These are phyloP conservation scores for Heterotis niloticus DNA, from an alignment of 2,113 vertebrate genomes.

Conservation along the genomic window DNA sequence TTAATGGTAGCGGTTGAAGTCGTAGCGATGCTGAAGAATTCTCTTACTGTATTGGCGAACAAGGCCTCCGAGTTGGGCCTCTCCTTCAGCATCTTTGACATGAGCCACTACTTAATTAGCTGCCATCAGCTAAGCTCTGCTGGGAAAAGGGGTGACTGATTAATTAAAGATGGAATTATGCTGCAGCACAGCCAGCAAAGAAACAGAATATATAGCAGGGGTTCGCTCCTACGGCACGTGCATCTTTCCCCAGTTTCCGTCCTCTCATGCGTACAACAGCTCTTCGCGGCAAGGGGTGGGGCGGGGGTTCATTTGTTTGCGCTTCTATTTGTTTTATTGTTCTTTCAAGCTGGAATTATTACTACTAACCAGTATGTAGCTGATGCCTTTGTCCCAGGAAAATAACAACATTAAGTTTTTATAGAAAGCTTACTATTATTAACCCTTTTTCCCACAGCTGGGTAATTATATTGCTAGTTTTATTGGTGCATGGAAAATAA, in stretches of 20 bases:
- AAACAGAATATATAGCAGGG: conserved; percentile 52
- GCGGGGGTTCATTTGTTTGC: neutral
- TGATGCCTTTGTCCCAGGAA: too few relatives aligned
- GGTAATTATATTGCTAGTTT: too few relatives aligned
- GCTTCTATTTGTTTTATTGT: conserved; percentile 2
- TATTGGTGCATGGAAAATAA: too few relatives aligned
- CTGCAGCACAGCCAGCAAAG: conserved; percentile 46
- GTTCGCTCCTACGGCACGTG: conserved; percentile 39
- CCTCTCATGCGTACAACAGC: neutral
- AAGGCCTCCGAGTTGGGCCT: conserved; percentile 44
- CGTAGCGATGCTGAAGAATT: conserved; percentile 30
- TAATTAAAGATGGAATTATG: conserved; percentile 62
- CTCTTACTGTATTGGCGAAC: conserved; percentile 35
- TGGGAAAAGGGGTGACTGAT: conserved; percentile 58
- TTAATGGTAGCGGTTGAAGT: conserved; percentile 14
- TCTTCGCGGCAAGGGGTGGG: neutral
- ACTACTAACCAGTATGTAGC: too few relatives aligned
- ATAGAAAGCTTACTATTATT: too few relatives aligned
- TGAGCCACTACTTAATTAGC: conserved; percentile 66
- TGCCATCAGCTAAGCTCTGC: conserved; percentile 53
- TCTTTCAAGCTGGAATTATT: neutral
- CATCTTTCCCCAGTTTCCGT: conserved; percentile 31
- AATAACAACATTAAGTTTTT: too few relatives aligned
- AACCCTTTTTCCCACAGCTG: too few relatives aligned
- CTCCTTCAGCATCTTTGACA: conserved; percentile 52